A percentile compares a stretch with the other conserved stretches of the same genome.
Evolutionary conservation across 2,888 invertebrate species (phyloP).

Genomic region (Candidula unifasciata): DNA sequence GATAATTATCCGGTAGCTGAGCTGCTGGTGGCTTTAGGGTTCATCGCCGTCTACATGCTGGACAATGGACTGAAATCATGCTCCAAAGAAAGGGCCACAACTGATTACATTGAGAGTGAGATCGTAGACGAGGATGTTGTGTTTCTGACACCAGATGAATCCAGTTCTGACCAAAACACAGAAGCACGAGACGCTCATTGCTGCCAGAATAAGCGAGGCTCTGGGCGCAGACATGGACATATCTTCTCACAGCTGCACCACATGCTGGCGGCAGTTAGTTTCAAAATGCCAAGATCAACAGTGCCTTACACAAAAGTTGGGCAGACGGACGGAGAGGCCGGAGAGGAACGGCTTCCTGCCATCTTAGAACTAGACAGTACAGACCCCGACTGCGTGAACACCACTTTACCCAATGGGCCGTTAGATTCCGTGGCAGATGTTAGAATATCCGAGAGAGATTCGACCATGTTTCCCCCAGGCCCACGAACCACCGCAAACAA

Average conservation of each 20-base stretch:
- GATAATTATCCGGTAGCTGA: conserved; percentile 34
- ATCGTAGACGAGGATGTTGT: neutral
- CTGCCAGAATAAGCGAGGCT: neutral
- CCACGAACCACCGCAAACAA: too few species aligned
- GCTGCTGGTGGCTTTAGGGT: conserved; percentile 35
- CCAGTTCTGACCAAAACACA: neutral
- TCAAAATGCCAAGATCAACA: neutral
- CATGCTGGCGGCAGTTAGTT: neutral
- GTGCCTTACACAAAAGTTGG: neutral
- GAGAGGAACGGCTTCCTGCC: neutral
- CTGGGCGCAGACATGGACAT: neutral
- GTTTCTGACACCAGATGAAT: neutral
- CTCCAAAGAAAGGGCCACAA: neutral
- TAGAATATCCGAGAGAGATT: neutral
- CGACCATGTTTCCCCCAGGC: neutral
- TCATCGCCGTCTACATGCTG: conserved; percentile 28
- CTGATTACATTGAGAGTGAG: neutral
- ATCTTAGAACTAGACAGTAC: neutral
- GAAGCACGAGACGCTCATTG: neutral
- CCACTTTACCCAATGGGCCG: neutral
- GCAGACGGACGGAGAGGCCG: neutral
- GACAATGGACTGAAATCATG: conserved; percentile 26
- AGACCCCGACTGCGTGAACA: neutral
- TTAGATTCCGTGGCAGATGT: neutral
- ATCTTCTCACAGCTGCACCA: too few species aligned